A percentile compares a stretch with the other conserved stretches of the same genome.
Conservation (phyloP, 1,140 invertebrate genomes). For the Tachypleus tridentatus region DNA sequence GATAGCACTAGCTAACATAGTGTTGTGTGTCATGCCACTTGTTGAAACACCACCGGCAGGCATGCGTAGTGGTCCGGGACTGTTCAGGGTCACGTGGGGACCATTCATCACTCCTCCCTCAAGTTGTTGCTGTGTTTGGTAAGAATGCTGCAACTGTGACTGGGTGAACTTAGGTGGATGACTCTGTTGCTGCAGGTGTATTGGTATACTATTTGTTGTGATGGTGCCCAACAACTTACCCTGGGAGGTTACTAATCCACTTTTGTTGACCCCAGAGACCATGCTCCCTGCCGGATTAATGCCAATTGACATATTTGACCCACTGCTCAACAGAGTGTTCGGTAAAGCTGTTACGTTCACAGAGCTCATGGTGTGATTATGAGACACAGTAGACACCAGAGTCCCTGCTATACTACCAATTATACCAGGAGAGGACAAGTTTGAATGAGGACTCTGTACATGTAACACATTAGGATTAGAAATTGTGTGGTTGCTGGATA, state of each 20-base stretch:
- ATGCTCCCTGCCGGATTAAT: constrained; percentile 13
- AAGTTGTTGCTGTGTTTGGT: constrained; percentile 3
- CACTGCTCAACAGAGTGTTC: constrained; percentile 15
- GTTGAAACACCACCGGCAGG: constrained; percentile 12
- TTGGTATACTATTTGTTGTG: no score
- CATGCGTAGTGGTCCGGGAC: constrained; percentile 9
- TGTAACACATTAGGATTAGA: constrained; percentile 24
- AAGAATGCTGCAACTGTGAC: constrained; percentile 8
- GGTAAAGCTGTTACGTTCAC: constrained; percentile 19
- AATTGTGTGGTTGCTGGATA: constrained; percentile 9
- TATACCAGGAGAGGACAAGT: constrained; percentile 19
- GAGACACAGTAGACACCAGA: constrained; percentile 12
- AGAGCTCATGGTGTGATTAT: constrained; percentile 12
- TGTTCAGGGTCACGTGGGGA: constrained; percentile 27
- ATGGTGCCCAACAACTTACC: constrained; percentile 8
- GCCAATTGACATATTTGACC: constrained; percentile 13
- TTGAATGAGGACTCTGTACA: constrained; percentile 30
- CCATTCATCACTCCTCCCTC: constrained; percentile 30
- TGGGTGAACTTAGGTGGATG: not conserved
- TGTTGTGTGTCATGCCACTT: constrained; percentile 10
- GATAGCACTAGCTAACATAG: constrained; percentile 9
- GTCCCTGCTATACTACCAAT: constrained; percentile 17
- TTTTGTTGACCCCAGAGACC: constrained; percentile 6
- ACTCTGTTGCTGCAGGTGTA: no score
- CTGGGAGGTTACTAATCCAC: constrained; percentile 11